Evolutionary conservation across 2,888 invertebrate species (phyloP).

Genomic region (Cataglyphis altisquamis): DNA sequence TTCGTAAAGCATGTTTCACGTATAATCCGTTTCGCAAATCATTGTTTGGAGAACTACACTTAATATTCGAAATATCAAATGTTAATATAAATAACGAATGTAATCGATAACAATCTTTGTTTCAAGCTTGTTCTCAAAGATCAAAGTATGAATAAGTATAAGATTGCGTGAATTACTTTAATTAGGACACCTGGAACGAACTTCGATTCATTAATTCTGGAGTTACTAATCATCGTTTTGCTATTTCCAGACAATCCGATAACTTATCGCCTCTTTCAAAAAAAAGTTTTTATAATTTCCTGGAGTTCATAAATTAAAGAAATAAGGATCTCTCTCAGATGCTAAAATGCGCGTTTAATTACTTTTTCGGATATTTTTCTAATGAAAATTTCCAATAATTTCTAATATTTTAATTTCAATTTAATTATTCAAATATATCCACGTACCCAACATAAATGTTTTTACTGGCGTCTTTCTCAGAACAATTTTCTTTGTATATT

Average conservation of each 20-base stretch:
- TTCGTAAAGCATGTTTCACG: background rate
- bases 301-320: slow-evolving; percentile 4
- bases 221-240: slow-evolving; percentile 35
- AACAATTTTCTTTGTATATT: background rate
- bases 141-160: background rate
- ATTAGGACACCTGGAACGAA: slow-evolving; percentile 42
- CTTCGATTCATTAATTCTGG: slow-evolving; percentile 27
- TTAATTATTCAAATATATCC: slow-evolving; percentile 20
- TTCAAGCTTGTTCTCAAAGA: slow-evolving; percentile 2
- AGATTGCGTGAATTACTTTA: slow-evolving; percentile 22
- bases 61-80: background rate
- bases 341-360: slow-evolving; percentile 6
- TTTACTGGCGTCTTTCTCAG: background rate
- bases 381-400: background rate
- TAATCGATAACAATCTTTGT: background rate
- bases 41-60: background rate
- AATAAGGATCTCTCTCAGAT: background rate
- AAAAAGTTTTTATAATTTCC: background rate
- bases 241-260: slow-evolving; percentile 1
- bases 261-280: background rate
- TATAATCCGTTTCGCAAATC: slow-evolving; percentile 6
- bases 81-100: background rate
- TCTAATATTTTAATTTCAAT: background rate
- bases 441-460: slow-evolving; percentile 13
- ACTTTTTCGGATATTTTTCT: background rate